phyloP scores from a whole-genome alignment of 2,113 vertebrate genomes.

The Rhabdomys dilectus region DNA sequence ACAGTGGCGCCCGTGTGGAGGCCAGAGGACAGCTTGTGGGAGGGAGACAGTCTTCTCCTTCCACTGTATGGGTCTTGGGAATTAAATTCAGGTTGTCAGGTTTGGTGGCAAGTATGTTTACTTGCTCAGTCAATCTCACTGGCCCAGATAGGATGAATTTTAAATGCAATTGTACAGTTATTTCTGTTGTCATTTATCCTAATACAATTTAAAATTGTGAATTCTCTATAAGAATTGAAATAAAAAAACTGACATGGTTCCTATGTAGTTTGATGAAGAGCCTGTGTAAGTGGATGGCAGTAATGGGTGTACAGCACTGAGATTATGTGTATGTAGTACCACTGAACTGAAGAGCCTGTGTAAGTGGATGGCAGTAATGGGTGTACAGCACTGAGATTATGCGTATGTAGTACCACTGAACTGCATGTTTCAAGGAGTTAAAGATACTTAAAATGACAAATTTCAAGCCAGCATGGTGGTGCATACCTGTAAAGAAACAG shows the following conservation, averaged over 20 bases:
- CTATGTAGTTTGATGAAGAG: constrained; percentile 19
- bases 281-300: background rate
- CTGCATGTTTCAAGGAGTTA: background rate
- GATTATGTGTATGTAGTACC: constrained; percentile 13
- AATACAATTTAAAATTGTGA: too few species aligned
- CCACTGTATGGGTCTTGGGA: too few species aligned
- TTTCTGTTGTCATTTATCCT: too few species aligned
- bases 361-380: background rate
- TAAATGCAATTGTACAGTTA: too few species aligned
- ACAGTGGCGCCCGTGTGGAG: too few species aligned
- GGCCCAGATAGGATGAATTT: too few species aligned
- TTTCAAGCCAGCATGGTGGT: background rate
- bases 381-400: constrained; percentile 30
- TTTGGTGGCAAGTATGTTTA: too few species aligned
- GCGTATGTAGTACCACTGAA: constrained; percentile 26
- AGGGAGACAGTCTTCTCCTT: background rate
- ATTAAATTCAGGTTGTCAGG: too few species aligned
- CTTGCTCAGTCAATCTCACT: too few species aligned
- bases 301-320: constrained; percentile 32
- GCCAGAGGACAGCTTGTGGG: too few species aligned
- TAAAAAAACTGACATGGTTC: too few species aligned
- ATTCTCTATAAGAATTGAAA: too few species aligned
- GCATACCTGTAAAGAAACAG: background rate
- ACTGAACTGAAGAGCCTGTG: constrained; percentile 35
- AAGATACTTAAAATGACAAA: background rate